Evolutionary conservation across 2,113 vertebrate genomes (phyloP).

Genomic region (Laticauda colubrina): DNA sequence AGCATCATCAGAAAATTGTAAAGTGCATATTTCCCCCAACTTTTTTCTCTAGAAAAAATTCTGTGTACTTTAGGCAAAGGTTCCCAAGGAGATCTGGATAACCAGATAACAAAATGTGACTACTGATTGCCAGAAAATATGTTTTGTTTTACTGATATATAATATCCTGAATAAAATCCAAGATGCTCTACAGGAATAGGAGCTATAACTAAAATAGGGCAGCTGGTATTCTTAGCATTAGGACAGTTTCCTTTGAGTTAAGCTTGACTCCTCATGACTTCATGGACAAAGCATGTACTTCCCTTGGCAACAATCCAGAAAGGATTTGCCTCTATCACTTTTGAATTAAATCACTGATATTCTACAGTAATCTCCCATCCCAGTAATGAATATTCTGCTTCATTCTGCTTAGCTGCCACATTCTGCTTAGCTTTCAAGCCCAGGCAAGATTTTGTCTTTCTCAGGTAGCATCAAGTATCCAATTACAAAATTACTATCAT

Average conservation of each 20-base stretch:
- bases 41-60: not conserved
- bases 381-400: not conserved
- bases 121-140: not conserved
- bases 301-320: not conserved
- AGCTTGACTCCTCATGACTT: not conserved
- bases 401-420: not conserved
- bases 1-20: not conserved
- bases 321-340: not conserved
- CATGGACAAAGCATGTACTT: not conserved
- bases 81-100: not conserved
- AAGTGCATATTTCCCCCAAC: not conserved
- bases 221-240: not conserved
- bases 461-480: not conserved
- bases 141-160: not conserved
- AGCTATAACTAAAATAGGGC: not conserved
- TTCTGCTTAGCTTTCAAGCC: not conserved
- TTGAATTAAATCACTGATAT: not conserved
- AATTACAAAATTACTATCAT: not conserved
- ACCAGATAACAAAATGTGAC: not conserved
- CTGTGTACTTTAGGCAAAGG: not conserved
- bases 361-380: not conserved
- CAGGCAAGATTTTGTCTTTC: not conserved
- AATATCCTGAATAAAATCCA: not conserved
- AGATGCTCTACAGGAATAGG: not conserved
- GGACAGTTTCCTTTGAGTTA: not conserved